phyloP scores from a whole-genome alignment of 2,888 invertebrate genomes.

The Marronus borbonicus region DNA sequence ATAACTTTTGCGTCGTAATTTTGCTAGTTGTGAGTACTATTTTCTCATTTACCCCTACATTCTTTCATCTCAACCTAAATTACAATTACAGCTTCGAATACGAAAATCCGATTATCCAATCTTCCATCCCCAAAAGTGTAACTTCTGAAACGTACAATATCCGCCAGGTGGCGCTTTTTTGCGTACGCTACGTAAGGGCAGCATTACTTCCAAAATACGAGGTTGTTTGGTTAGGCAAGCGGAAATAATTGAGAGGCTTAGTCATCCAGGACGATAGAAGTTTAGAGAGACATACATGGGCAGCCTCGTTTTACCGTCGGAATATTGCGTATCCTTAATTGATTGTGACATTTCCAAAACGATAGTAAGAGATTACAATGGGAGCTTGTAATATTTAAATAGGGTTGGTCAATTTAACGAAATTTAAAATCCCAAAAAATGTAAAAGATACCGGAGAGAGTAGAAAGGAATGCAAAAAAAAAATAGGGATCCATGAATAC shows the following conservation, averaged over 20 bases:
- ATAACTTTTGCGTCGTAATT: too few relatives aligned
- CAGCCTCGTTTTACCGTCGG: background rate
- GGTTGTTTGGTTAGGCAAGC: background rate
- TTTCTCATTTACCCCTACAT: too few relatives aligned
- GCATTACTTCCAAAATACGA: background rate
- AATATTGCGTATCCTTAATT: background rate
- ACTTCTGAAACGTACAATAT: background rate
- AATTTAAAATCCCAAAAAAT: too few relatives aligned
- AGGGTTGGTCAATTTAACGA: too few relatives aligned
- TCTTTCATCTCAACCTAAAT: too few relatives aligned
- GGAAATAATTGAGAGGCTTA: constrained; percentile 17
- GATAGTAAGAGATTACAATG: too few relatives aligned
- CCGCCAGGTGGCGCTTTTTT: background rate
- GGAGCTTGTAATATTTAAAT: too few relatives aligned
- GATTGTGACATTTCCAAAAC: background rate
- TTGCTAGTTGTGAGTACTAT: too few relatives aligned
- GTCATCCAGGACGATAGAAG: background rate
- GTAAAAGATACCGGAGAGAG: too few relatives aligned
- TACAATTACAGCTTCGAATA: background rate
- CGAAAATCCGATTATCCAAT: background rate
- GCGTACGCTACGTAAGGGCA: background rate
- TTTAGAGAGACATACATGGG: background rate
- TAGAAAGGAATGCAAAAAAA: too few relatives aligned
- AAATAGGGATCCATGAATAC: background rate
- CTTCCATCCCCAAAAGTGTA: background rate